Percentiles rank a stretch among this genome's conserved stretches.
Conservation (phyloP, 1,140 invertebrate genomes). For the Cyrtorhinus lividipennis region DNA sequence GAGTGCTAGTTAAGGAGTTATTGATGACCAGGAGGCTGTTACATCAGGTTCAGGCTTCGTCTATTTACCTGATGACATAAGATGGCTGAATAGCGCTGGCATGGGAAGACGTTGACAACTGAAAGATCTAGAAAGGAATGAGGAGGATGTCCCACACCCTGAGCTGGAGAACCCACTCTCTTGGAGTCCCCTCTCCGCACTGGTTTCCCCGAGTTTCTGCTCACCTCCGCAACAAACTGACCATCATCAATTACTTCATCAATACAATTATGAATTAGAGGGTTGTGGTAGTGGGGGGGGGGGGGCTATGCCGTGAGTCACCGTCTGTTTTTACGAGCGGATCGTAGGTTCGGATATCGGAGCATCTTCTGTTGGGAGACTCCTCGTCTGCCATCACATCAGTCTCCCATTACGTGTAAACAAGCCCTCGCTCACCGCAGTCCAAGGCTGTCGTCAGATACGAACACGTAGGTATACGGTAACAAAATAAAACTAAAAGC, state of each 20-base stretch:
- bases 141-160: neutral
- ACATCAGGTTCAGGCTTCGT: too few species aligned
- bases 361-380: neutral
- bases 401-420: too few species aligned
- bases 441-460: too few species aligned
- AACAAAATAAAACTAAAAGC: too few species aligned
- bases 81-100: slow-evolving; percentile 11
- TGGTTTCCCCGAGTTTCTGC: neutral
- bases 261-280: neutral
- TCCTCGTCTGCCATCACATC: neutral
- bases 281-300: too few species aligned
- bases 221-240: neutral
- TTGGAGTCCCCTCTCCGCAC: neutral
- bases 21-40: neutral
- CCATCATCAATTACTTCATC: neutral
- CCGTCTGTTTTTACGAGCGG: neutral
- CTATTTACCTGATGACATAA: slow-evolving; percentile 10
- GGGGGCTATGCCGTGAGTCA: neutral
- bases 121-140: neutral
- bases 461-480: too few species aligned
- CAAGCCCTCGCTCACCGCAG: too few species aligned
- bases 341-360: neutral
- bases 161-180: neutral
- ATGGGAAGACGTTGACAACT: neutral
- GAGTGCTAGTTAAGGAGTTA: neutral